Conservation (phyloP, 2,113 vertebrate species). For the Lophius piscatorius region DNA sequence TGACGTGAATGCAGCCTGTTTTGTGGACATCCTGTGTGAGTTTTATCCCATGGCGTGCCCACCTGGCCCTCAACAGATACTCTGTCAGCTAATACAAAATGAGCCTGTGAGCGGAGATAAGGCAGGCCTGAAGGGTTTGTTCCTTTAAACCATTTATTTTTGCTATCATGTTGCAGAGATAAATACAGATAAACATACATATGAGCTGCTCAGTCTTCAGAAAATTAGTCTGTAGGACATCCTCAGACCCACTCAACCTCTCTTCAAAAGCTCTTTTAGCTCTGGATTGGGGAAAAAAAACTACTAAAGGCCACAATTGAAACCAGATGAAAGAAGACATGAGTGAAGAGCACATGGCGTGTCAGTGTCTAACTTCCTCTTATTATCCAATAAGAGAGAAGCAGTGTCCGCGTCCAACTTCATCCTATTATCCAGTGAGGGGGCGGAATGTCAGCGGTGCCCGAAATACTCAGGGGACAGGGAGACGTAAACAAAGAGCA, state of each 20-base stretch:
- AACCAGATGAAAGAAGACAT: slow-evolving; percentile 76
- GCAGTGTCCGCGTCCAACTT: slow-evolving; percentile 50
- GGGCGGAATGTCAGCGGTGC: slow-evolving; percentile 45
- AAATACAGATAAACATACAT: slow-evolving; percentile 12
- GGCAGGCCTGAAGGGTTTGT: slow-evolving; percentile 3
- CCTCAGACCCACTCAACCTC: slow-evolving; percentile 24
- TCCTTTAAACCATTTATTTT: not conserved
- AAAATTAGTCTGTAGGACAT: slow-evolving; percentile 24
- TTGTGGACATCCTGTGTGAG: slow-evolving; percentile 30
- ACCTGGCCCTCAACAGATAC: slow-evolving; percentile 46
- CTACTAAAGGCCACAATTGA: slow-evolving; percentile 65
- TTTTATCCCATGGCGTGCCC: slow-evolving; percentile 16
- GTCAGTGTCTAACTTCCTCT: slow-evolving; percentile 70
- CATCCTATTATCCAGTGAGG: slow-evolving; percentile 61
- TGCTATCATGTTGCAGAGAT: slow-evolving; percentile 1
- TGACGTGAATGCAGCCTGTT: slow-evolving; percentile 17
- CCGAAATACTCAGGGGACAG: slow-evolving; percentile 51
- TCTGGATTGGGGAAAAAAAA: slow-evolving; percentile 12
- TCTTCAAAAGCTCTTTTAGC: slow-evolving; percentile 53
- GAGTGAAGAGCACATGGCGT: slow-evolving; percentile 58
- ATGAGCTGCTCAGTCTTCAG: slow-evolving; percentile 14
- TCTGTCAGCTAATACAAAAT: slow-evolving; percentile 28
- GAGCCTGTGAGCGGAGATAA: slow-evolving; percentile 38
- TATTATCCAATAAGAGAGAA: slow-evolving; percentile 75
- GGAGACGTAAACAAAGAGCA: slow-evolving; percentile 68